These are phyloP conservation scores for Tetranychus cinnabarinus DNA, from an alignment of 1,140 invertebrate genomes.

Conservation along the genomic window DNA sequence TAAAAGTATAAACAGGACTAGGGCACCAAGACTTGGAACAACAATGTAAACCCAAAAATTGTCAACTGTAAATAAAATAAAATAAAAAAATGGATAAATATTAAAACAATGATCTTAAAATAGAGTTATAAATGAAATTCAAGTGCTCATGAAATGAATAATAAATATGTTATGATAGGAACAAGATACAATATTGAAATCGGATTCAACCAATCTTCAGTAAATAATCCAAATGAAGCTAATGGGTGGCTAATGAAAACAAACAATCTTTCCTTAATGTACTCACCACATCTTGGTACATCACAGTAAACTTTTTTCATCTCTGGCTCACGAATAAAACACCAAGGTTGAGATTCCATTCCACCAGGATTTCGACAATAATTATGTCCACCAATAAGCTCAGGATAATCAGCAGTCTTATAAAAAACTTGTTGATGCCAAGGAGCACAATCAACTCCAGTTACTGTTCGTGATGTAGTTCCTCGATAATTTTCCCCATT, in stretches of 20 bases:
- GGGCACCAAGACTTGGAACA: constrained; percentile 26
- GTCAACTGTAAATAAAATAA: constrained; percentile 9
- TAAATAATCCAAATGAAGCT: too few relatives aligned
- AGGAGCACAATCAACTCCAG: constrained; percentile 45
- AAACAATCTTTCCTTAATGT: background rate
- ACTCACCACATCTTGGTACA: constrained; percentile 55
- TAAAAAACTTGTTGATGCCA: constrained; percentile 53
- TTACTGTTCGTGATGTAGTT: constrained; percentile 38
- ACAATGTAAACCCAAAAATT: constrained; percentile 31
- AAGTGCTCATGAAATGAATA: too few relatives aligned
- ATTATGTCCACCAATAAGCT: constrained; percentile 60
- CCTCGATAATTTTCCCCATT: constrained; percentile 57
- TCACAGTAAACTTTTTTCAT: constrained; percentile 44
- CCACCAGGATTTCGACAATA: constrained; percentile 77
- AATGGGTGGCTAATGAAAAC: background rate
- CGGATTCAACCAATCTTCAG: too few relatives aligned
- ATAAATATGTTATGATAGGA: too few relatives aligned
- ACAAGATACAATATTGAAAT: too few relatives aligned
- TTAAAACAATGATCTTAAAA: background rate
- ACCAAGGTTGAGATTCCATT: constrained; percentile 60
- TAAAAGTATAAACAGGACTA: constrained; percentile 26
- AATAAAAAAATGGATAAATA: background rate
- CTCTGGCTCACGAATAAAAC: constrained; percentile 32
- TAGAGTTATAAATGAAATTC: background rate
- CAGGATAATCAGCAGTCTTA: constrained; percentile 46